Percentiles rank a stretch among this genome's conserved stretches.
These are phyloP conservation scores for Phrixothrix hirtus DNA, from an alignment of 2,888 invertebrate species.

Conservation along the genomic window DNA sequence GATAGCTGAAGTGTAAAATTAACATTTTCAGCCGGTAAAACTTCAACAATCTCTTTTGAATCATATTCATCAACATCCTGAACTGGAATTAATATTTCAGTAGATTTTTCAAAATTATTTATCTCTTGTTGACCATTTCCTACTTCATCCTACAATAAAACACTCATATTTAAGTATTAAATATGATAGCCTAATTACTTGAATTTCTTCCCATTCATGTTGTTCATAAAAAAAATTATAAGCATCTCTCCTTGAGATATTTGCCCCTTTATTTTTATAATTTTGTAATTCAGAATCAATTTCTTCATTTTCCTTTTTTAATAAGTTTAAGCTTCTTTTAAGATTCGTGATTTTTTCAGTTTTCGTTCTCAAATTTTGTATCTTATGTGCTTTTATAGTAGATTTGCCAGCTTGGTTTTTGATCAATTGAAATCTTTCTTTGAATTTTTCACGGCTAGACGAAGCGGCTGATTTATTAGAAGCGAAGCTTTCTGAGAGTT, in stretches of 20 bases:
- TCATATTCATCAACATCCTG: constrained; percentile 4
- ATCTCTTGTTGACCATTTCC: neutral
- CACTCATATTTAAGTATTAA: too few species aligned
- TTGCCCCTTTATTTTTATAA: constrained; percentile 11
- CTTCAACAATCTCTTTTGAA: neutral
- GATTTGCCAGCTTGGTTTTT: constrained; percentile 50
- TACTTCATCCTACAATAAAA: constrained; percentile 2
- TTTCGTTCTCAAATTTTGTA: constrained; percentile 25
- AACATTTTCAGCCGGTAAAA: constrained; percentile 9
- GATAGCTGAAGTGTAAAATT: constrained; percentile 11
- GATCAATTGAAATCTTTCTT: constrained; percentile 50
- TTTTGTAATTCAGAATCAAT: constrained; percentile 38
- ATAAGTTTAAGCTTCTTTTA: constrained; percentile 39
- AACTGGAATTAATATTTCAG: constrained; percentile 18
- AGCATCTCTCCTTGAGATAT: constrained; percentile 34
- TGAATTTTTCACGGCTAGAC: constrained; percentile 53
- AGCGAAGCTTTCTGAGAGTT: constrained; percentile 27
- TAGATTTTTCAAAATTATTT: constrained; percentile 16
- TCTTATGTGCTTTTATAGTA: constrained; percentile 37
- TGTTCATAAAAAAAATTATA: constrained; percentile 35
- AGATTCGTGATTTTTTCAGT: constrained; percentile 24
- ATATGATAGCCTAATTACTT: too few species aligned
- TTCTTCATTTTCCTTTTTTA: constrained; percentile 42
- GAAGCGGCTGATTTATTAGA: constrained; percentile 44
- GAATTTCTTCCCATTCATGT: too few species aligned